Evolutionary conservation across 2,113 vertebrate species (phyloP), one percentile per base, ranked within the genome.

Genomic region (Pionites leucogaster): DNA sequence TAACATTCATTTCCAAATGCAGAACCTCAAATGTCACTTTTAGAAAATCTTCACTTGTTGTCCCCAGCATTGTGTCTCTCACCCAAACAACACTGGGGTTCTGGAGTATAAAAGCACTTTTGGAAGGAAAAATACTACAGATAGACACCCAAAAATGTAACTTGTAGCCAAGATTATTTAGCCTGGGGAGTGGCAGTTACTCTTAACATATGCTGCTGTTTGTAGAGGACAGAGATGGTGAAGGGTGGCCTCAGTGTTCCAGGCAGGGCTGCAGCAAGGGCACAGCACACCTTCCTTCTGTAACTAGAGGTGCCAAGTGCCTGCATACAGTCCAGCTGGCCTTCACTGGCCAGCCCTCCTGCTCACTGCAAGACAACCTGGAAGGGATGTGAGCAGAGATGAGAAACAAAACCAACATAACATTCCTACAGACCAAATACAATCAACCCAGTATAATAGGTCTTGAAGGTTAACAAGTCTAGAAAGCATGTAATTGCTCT

Each of bases 61-160:
- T 52, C 4, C 29, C 20, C 49, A 49, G 0, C 0, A 0, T 22
- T 4, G 0, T 4, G 24, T 53, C 7, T 67, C 65, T 49, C 69
- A 53, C 22, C 2, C 7, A 33, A 42, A 27, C 20, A 33, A 33
- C 8, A 15, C 17, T 17, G 33, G 39, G 28, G 17, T 55, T 78
- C 55, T 75, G 35, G 55, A 72, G 35, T 7, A 39, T 27, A 79
- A 71, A n/a, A 62, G 44, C 18, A 59, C 16, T 13, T 63, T 13
- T 35, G 12, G 55, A 50, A 80, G 17, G 12, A 49, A 42, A 86
- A 79, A 17, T 18, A 2, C 24, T 49, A 8, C 2, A 59, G 37
- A 62, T 9, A 64, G 3, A 47, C 19, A 5, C 19, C 20, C 7
- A 19, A 31, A 88, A 59, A 29, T 1, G 2, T 39, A 65, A n/a